Evolutionary conservation across 2,888 invertebrate species (phyloP).

Genomic region (Apotomis turbidana): DNA sequence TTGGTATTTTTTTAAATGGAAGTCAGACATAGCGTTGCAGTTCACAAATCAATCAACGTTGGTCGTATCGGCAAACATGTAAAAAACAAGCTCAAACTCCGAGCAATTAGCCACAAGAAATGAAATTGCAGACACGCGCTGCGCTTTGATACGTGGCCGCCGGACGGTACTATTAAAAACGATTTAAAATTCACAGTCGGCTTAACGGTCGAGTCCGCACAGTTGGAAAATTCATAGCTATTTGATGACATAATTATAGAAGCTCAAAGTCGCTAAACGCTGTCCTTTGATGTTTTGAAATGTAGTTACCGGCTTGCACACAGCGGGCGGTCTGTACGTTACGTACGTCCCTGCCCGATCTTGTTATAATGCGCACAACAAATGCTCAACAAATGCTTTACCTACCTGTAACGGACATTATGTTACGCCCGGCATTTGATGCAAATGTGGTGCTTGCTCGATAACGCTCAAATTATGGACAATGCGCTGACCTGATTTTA

Average conservation of each 20-base stretch:
- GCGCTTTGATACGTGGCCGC: conserved; percentile 64
- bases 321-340: conserved; percentile 43
- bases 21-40: not conserved
- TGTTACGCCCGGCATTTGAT: conserved; percentile 18
- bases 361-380: conserved; percentile 30
- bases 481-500: conserved; percentile 32
- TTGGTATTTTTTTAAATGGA: not conserved
- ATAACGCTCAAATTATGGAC: conserved; percentile 29
- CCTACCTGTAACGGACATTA: not conserved
- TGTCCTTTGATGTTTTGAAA: conserved; percentile 69
- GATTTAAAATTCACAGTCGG: conserved; percentile 82
- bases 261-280: conserved; percentile 65
- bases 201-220: conserved; percentile 63
- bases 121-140: conserved; percentile 65
- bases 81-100: conserved; percentile 26
- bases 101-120: conserved; percentile 39
- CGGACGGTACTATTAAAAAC: conserved; percentile 72
- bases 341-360: conserved; percentile 17
- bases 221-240: conserved; percentile 65
- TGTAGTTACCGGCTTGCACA: conserved; percentile 53
- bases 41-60: conserved; percentile 22
- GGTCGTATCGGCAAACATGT: conserved; percentile 4
- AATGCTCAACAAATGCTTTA: conserved; percentile 23
- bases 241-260: conserved; percentile 75
- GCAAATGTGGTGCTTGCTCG: conserved; percentile 6